Percentiles rank a stretch among this genome's conserved stretches.
Conservation (phyloP, 2,113 vertebrate species). For the Narcine bancroftii region DNA sequence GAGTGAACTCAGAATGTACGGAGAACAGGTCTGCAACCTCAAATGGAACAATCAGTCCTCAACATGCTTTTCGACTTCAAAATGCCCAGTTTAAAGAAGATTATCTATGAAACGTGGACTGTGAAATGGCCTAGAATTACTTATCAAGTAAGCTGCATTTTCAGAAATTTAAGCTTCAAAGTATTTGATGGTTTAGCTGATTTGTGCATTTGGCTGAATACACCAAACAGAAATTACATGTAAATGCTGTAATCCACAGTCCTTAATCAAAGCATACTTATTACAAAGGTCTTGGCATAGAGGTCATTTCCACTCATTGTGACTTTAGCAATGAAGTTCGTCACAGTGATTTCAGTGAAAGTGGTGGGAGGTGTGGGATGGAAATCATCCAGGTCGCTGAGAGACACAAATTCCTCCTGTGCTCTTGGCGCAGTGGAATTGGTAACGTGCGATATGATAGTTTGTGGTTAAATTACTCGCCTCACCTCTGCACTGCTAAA, state of each 20-base stretch:
- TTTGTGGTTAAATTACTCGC: too few species aligned
- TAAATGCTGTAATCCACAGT: background rate
- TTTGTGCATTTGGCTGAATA: background rate
- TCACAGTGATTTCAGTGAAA: background rate
- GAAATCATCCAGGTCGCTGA: background rate
- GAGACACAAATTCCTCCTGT: background rate
- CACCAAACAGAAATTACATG: background rate
- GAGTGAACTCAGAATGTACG: background rate
- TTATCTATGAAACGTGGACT: background rate
- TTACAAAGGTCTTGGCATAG: background rate
- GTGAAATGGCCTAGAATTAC: background rate
- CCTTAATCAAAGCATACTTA: background rate
- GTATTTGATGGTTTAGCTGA: constrained; percentile 10
- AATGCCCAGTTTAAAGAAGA: background rate
- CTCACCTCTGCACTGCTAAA: too few species aligned
- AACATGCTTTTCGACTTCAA: background rate
- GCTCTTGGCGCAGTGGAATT: background rate
- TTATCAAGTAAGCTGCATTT: background rate
- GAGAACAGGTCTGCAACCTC: too few species aligned
- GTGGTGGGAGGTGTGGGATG: background rate
- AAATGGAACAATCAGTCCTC: background rate
- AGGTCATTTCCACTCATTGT: background rate
- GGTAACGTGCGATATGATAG: background rate
- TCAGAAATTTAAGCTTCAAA: background rate
- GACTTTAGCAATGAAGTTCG: background rate